Evolutionary conservation across 2,888 invertebrate species (phyloP).

Genomic region (Apotomis capreana): DNA sequence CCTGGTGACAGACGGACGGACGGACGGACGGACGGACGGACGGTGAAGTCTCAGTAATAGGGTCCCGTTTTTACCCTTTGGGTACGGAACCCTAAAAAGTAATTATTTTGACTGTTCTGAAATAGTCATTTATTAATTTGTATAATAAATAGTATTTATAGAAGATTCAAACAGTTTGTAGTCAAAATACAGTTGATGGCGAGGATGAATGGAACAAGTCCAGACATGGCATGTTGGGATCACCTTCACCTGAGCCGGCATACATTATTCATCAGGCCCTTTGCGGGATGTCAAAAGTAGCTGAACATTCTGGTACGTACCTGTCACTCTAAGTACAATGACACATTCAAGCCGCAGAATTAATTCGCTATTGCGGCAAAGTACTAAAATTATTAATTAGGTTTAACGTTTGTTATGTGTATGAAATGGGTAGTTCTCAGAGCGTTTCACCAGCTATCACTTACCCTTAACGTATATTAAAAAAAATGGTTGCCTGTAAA

Average conservation of each 20-base stretch:
- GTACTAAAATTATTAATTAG: not conserved
- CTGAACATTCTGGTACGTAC: no score
- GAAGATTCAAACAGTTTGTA: not conserved
- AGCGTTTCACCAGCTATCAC: no score
- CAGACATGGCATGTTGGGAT: constrained; percentile 3
- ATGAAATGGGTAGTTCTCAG: no score
- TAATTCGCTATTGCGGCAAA: not conserved
- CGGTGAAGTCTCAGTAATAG: no score
- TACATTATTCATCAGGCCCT: constrained; percentile 19
- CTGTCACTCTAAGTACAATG: not conserved
- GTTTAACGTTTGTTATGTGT: not conserved
- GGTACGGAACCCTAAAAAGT: no score
- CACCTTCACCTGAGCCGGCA: constrained; percentile 5
- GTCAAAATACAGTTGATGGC: not conserved
- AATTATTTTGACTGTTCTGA: no score
- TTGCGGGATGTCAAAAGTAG: not conserved
- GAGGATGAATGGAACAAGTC: not conserved
- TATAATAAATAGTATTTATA: not conserved
- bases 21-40: no score
- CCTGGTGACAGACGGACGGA: no score
- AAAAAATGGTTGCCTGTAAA: no score
- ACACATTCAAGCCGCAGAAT: not conserved
- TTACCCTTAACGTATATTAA: no score
- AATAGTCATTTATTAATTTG: no score
- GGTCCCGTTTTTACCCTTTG: no score